Evolutionary conservation across 1,140 invertebrate species (phyloP).

Genomic region (Drosophila busckii): DNA sequence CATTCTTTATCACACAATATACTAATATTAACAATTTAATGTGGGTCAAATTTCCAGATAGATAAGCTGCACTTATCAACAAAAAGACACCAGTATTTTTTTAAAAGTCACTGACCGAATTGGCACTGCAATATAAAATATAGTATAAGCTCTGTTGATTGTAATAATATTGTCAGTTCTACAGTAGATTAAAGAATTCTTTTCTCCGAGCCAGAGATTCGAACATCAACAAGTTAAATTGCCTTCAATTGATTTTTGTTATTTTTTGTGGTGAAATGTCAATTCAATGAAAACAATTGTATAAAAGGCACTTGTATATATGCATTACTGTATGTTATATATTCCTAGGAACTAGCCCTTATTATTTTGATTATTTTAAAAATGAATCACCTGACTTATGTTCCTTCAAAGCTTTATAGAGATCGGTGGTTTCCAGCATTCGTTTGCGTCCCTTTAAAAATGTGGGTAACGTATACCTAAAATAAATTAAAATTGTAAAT

Average conservation of each 20-base stretch:
- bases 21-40: too few relatives aligned
- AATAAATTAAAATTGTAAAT: constrained; percentile 4
- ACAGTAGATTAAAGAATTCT: background rate
- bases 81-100: background rate
- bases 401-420: constrained; percentile 81
- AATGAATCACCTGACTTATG: constrained; percentile 80
- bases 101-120: constrained; percentile 15
- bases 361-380: too few relatives aligned
- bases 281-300: constrained; percentile 21
- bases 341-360: too few relatives aligned
- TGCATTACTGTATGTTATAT: background rate
- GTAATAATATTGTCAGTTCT: constrained; percentile 1
- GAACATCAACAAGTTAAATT: constrained; percentile 4
- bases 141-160: constrained; percentile 6
- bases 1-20: too few relatives aligned
- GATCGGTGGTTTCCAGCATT: constrained; percentile 81
- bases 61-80: constrained; percentile 7
- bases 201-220: too few relatives aligned
- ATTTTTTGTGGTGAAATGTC: constrained; percentile 1
- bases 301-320: background rate
- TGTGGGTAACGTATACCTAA: constrained; percentile 80
- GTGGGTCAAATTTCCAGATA: too few relatives aligned
- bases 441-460: constrained; percentile 80
- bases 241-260: constrained; percentile 23
- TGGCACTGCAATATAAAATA: constrained; percentile 6